These are phyloP conservation scores for Telmatochromis sp. DNA, from an alignment of 2,113 vertebrate genomes.

Conservation along the genomic window DNA sequence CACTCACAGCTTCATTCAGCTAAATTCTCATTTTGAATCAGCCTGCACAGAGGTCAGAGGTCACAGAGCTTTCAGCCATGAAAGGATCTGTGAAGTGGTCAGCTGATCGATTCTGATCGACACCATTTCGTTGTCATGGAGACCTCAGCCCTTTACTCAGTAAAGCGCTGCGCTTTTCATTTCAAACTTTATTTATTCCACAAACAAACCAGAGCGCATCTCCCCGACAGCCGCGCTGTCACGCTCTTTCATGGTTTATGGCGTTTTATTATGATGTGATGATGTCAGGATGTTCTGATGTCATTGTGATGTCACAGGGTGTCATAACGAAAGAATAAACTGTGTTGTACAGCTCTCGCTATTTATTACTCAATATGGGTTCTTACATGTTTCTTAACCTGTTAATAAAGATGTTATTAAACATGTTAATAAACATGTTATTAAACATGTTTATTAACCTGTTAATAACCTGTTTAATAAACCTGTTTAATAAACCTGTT, in stretches of 20 bases:
- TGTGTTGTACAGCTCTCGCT: neutral
- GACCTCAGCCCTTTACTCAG: neutral
- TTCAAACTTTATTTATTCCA: neutral
- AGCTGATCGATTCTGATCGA: neutral
- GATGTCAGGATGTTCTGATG: neutral
- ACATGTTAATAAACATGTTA: accelerated
- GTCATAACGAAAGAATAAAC: neutral
- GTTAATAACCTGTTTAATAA: too few species aligned
- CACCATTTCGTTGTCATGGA: accelerated
- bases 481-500: too few species aligned
- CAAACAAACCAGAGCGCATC: neutral
- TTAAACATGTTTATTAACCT: accelerated
- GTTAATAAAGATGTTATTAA: neutral
- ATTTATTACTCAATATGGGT: neutral
- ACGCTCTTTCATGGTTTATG: neutral
- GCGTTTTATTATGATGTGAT: neutral
- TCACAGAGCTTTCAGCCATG: accelerated
- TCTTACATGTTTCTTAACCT: accelerated
- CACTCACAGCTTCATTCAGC: neutral
- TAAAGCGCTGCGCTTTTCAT: neutral
- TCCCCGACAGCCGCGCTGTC: accelerated
- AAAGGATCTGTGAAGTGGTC: neutral
- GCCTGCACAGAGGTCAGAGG: neutral
- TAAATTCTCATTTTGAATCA: neutral
- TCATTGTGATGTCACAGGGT: neutral